These are phyloP conservation scores for Epinephelus cyanopodus DNA, from an alignment of 2,113 vertebrate genomes.

Conservation along the genomic window DNA sequence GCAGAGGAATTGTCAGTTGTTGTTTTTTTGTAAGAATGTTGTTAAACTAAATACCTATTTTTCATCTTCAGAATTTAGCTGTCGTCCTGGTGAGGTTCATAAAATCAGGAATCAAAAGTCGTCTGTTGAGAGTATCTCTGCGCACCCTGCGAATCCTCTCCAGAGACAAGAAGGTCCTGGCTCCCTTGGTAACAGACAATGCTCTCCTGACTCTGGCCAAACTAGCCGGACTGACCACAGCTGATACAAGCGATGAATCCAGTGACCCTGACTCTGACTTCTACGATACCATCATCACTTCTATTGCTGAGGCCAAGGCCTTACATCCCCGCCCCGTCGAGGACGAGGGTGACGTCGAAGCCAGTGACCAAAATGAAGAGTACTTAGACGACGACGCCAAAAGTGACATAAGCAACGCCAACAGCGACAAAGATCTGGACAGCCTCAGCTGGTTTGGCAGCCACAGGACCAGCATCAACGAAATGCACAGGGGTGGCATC, in stretches of 20 bases:
- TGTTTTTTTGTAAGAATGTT: not conserved
- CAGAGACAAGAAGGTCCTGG: conserved; percentile 79
- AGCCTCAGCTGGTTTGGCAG: conserved; percentile 51
- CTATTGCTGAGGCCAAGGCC: conserved; percentile 65
- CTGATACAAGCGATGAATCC: conserved; percentile 50
- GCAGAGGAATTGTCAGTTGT: not conserved
- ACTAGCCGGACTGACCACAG: conserved; percentile 68
- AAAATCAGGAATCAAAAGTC: conserved; percentile 47
- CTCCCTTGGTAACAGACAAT: conserved; percentile 76
- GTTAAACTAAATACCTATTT: not conserved
- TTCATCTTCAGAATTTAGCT: conserved; percentile 71
- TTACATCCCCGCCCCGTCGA: conserved; percentile 16
- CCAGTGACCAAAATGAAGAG: conserved; percentile 31
- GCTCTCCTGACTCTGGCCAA: conserved; percentile 77
- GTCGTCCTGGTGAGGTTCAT: conserved; percentile 78
- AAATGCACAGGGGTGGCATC: conserved; percentile 51
- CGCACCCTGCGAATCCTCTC: conserved; percentile 80
- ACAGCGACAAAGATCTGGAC: conserved; percentile 59
- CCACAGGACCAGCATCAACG: conserved; percentile 68
- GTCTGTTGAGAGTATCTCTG: conserved; percentile 69
- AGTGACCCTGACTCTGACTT: conserved; percentile 61
- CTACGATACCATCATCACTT: conserved; percentile 67
- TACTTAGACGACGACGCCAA: conserved; percentile 50
- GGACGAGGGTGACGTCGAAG: conserved; percentile 23
- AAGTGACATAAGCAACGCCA: conserved; percentile 49